A percentile compares a stretch with the other conserved stretches of the same genome.
phyloP scores from a whole-genome alignment of 2,888 invertebrate genomes.

The Graphium colonna region DNA sequence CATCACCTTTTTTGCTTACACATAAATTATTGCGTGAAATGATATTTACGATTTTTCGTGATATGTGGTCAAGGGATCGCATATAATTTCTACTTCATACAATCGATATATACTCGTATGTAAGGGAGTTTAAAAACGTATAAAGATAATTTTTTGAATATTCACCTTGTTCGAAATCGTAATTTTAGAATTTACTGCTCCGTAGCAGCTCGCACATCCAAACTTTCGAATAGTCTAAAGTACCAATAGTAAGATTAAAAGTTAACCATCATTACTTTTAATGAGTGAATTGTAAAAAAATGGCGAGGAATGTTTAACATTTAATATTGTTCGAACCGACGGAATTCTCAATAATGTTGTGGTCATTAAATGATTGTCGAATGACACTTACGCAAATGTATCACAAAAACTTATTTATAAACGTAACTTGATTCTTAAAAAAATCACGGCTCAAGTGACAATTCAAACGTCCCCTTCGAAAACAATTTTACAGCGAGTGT shows the following conservation, averaged over 20 bases:
- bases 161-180: background rate
- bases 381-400: background rate
- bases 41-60: constrained; percentile 34
- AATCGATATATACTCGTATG: background rate
- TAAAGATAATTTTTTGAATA: background rate
- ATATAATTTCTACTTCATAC: constrained; percentile 27
- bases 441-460: constrained; percentile 7
- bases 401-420: constrained; percentile 5
- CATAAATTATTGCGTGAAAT: constrained; percentile 47
- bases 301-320: background rate
- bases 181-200: background rate
- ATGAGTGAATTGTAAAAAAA: background rate
- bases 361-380: background rate
- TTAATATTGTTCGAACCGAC: background rate
- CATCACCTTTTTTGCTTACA: constrained; percentile 46
- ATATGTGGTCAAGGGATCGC: constrained; percentile 41
- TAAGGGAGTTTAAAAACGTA: background rate
- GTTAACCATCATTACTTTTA: background rate
- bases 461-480: constrained; percentile 28
- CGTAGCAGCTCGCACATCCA: background rate
- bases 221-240: background rate
- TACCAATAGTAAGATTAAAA: background rate
- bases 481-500: constrained; percentile 45
- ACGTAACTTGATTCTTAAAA: background rate
- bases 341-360: background rate